These are phyloP conservation scores for Ophioninae sp. DNA, from an alignment of 2,888 invertebrate species.

Conservation along the genomic window DNA sequence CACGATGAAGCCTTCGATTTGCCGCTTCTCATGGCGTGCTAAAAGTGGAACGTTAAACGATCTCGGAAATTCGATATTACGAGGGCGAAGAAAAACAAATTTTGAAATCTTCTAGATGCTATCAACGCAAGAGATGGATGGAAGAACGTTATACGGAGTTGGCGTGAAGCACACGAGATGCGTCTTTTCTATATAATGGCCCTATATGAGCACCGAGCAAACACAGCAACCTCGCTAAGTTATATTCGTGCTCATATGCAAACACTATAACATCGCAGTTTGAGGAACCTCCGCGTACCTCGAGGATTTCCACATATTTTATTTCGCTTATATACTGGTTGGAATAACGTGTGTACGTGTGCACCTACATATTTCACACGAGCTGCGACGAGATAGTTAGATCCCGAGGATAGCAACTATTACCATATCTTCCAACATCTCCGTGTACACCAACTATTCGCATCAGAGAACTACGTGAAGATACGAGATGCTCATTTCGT, in stretches of 20 bases:
- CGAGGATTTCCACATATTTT: constrained; percentile 14
- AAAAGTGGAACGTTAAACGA: background rate
- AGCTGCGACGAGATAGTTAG: constrained; percentile 7
- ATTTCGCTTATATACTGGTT: background rate
- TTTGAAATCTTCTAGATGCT: constrained; percentile 12
- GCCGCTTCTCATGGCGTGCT: background rate
- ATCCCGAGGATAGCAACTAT: constrained; percentile 14
- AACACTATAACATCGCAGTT: constrained; percentile 4
- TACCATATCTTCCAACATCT: constrained; percentile 28
- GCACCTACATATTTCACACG: background rate
- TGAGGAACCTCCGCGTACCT: background rate
- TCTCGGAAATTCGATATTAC: background rate
- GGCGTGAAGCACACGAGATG: constrained; percentile 19
- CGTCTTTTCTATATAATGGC: constrained; percentile 10
- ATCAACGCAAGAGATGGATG: constrained; percentile 15
- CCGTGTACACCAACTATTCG: background rate
- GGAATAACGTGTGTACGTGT: background rate
- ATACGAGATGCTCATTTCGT: background rate
- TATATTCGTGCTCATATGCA: constrained; percentile 1
- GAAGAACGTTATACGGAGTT: background rate
- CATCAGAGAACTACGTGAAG: background rate
- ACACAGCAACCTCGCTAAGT: constrained; percentile 19
- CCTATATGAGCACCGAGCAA: constrained; percentile 7
- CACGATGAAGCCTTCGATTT: background rate
- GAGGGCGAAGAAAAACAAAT: background rate